Evolutionary conservation across 2,113 vertebrate genomes (phyloP).

Genomic region (Macaca mulatta): DNA sequence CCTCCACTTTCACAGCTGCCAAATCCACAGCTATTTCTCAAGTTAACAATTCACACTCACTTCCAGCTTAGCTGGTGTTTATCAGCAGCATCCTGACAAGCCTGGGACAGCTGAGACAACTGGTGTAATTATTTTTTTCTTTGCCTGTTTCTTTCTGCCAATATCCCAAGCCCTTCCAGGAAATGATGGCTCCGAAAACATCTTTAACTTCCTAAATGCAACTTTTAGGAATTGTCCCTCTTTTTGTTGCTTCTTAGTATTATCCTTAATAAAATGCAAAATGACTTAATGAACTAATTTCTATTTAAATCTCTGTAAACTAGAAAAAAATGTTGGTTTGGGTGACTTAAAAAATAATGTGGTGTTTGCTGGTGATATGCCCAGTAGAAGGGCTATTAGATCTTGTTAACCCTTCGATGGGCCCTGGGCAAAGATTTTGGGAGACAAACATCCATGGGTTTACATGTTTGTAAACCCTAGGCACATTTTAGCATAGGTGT

Average conservation of each 20-base stretch:
- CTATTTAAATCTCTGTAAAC: not conserved
- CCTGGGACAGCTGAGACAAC: conserved; percentile 71
- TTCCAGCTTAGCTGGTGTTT: conserved; percentile 75
- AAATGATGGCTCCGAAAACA: conserved; percentile 35
- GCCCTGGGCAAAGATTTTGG: not conserved
- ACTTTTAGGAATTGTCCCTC: not conserved
- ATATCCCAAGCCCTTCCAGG: conserved; percentile 50
- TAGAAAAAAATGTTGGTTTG: not conserved
- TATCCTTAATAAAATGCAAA: not conserved
- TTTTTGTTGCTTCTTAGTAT: not conserved
- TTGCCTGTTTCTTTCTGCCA: conserved; percentile 66
- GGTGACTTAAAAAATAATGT: not conserved
- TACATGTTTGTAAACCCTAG: not conserved
- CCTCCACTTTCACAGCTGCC: conserved; percentile 67
- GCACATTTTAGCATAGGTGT: not conserved
- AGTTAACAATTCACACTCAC: conserved; percentile 75
- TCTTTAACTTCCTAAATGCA: not conserved
- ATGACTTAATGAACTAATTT: not conserved
- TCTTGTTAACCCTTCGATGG: not conserved
- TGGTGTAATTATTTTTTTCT: conserved; percentile 78
- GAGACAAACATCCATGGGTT: not conserved
- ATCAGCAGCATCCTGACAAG: conserved; percentile 76
- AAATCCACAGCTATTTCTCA: conserved; percentile 70
- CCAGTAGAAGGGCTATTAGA: fast-evolving
- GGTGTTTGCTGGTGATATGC: fast-evolving